Base-by-base conservation (phyloP, 2,797 vertebrate species). In the Eulemur albifrons region DNA sequence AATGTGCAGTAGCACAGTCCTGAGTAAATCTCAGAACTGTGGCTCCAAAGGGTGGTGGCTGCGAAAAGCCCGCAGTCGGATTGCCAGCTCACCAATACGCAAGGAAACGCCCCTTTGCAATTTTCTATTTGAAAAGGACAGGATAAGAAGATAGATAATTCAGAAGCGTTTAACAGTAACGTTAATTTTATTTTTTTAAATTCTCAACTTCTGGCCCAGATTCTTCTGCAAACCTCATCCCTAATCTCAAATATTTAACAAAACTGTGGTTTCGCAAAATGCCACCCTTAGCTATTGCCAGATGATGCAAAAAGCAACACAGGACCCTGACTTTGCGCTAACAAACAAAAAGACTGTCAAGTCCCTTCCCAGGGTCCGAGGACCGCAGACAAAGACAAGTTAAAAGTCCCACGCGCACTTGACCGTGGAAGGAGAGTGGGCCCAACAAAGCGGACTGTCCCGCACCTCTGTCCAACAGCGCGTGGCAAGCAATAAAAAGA, bases 71-170 rank as follows among this genome's bases (percentile, higher is more conserved):
- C 13, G 69, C 13, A 70, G 70, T 30, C 6, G 0, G 84, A 61
- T 0, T 95, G 97, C 97, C 97, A 98, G 13, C 97, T 97, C 97
- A 97, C 48, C 96, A 88, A 52, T 21, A 38, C 0, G 23, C 67
- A 35, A 45, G 93, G 89, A 59, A 21, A 97, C 90, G 65, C 91
- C 97, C 94, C 89, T 81, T 54, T 48, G 79, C 89, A 32, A 73
- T 43, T 54, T 96, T 61, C 73, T 52, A 23, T 59, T 75, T 63
- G 48, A 80, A 89, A 85, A 61, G 45, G 18, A n/a, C n/a, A 79
- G 69, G 12, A 9, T 23, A 59, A 6, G 13, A 48, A 8, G 65
- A 88, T 3, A 85, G 32, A 72, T 23, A n/a, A 54, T 35, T 50
- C 45, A 40, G 11, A 81, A 43, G 32, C 5, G 25, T 30, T 83